Percentiles rank a stretch among this genome's conserved stretches.
Evolutionary conservation across 2,113 vertebrate species (phyloP).

Genomic region (Takifugu flavidus): DNA sequence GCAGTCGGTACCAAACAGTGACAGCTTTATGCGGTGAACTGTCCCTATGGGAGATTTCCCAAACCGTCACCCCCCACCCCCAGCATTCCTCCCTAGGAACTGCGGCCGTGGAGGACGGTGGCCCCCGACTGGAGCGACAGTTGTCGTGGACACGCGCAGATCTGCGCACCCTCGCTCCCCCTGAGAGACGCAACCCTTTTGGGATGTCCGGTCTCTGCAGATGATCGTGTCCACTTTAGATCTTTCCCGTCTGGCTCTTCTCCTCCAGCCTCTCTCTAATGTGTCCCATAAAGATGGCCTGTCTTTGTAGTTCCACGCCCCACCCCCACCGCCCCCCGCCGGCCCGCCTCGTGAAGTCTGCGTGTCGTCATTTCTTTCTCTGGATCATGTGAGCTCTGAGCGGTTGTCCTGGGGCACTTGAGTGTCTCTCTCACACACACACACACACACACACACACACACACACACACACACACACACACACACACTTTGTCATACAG

Average conservation of each 20-base stretch:
- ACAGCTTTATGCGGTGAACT: slow-evolving; percentile 2
- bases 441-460: neutral
- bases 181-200: slow-evolving; percentile 22
- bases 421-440: slow-evolving; percentile 8
- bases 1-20: neutral
- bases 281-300: slow-evolving; percentile 39
- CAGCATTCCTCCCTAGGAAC: slow-evolving; percentile 2
- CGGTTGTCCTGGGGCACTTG: slow-evolving; percentile 24
- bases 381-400: slow-evolving; percentile 38
- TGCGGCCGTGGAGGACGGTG: too few relatives aligned
- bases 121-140: too few relatives aligned
- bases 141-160: too few relatives aligned
- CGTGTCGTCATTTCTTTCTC: slow-evolving; percentile 51
- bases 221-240: slow-evolving; percentile 28
- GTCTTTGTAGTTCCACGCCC: slow-evolving; percentile 37
- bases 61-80: slow-evolving; percentile 10
- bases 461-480: slow-evolving; percentile 12
- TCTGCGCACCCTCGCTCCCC: slow-evolving; percentile 2
- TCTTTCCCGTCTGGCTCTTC: slow-evolving; percentile 31
- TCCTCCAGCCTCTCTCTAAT: slow-evolving; percentile 18
- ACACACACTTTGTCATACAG: slow-evolving; percentile 31
- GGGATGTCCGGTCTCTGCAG: slow-evolving; percentile 5
- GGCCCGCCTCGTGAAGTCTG: slow-evolving; percentile 42
- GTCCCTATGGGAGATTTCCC: slow-evolving; percentile 4
- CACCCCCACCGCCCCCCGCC: neutral